Base-by-base conservation (phyloP, 1,140 invertebrate genomes). In the Diabrotica undecimpunctata region DNA sequence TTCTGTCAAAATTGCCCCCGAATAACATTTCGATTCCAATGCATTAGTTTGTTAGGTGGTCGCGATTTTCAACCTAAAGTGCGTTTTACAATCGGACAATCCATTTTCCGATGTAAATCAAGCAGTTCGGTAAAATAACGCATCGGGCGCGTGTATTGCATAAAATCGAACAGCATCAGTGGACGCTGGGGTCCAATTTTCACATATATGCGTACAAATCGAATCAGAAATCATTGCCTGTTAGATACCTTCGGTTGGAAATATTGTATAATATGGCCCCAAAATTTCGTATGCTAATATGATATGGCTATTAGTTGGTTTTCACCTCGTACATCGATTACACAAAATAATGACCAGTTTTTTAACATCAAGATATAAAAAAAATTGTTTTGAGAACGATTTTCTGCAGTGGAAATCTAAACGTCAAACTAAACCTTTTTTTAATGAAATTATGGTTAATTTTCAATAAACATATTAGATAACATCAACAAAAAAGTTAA, bases 161-260 rank as follows among this genome's bases (percentile, higher is more conserved):
- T 39, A 61, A 52, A 41, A 61, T 61, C 59, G 59, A 61, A 61
- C 59, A 61, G 14, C 35, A 53, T 35, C 13, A 57, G 50, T 53
- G 54, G 38, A 55, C 38, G 54, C 41, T 54, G 59, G 61, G 65
- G 61, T 50, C 65, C 52, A 67, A 67, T 67, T 67, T 67, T 59
- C 46, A 38, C 13, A 67, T 67, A 64, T 64, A 68, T 68, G 66
- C 63, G 63, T 68, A 65, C 63, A 61, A 64, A 68, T 62, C 60
- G 64, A 68, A 68, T 65, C 66, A 68, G 62, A 65, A 64, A 62
- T 65, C 66, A 52, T 61, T 36, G 46, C 41, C 52, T 25, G 41
- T 61, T 52, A n/a, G 10, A 25, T 25, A 25, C 25, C 25, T 25
- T 25, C 25, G 25, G 25, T 4, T 25, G 25, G 25, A 25, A 25